These are phyloP conservation scores for Perithous albicinctus DNA, from an alignment of 2,888 invertebrate species.

Conservation along the genomic window DNA sequence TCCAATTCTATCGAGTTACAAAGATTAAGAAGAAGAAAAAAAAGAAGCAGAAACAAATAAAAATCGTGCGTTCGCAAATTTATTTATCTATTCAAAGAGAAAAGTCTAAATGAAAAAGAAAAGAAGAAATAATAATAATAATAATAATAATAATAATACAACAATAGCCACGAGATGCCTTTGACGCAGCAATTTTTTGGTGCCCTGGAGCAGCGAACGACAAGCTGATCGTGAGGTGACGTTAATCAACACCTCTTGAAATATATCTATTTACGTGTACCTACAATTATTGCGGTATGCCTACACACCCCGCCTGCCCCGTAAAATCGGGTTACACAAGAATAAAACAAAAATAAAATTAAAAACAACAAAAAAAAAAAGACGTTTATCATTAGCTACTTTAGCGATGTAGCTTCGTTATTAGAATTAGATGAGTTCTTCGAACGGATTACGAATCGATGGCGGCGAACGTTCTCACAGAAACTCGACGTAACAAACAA, in stretches of 20 bases:
- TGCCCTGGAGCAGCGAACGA: constrained; percentile 77
- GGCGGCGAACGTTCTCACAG: constrained; percentile 9
- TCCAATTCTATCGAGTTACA: constrained; percentile 64
- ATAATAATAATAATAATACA: constrained; percentile 70
- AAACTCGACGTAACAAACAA: background rate
- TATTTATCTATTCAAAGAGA: constrained; percentile 78
- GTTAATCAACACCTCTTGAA: constrained; percentile 47
- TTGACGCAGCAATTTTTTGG: constrained; percentile 80
- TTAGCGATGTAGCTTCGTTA: constrained; percentile 50
- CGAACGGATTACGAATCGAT: constrained; percentile 38
- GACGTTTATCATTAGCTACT: constrained; percentile 30
- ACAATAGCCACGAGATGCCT: constrained; percentile 84
- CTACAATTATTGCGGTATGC: constrained; percentile 48
- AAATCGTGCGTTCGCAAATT: constrained; percentile 75
- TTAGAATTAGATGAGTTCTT: constrained; percentile 46
- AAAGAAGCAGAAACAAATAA: constrained; percentile 26
- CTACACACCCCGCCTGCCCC: constrained; percentile 28
- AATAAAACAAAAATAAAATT: constrained; percentile 13
- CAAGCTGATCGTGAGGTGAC: constrained; percentile 59
- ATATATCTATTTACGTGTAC: constrained; percentile 57
- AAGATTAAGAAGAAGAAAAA: constrained; percentile 51
- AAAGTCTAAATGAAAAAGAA: constrained; percentile 65
- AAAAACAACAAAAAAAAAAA: constrained; percentile 12
- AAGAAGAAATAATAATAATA: constrained; percentile 69
- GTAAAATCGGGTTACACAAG: constrained; percentile 44